Percentiles rank a stretch among this genome's conserved stretches.
Conservation (phyloP, 2,113 vertebrate genomes). For the Pterocles orientalis region DNA sequence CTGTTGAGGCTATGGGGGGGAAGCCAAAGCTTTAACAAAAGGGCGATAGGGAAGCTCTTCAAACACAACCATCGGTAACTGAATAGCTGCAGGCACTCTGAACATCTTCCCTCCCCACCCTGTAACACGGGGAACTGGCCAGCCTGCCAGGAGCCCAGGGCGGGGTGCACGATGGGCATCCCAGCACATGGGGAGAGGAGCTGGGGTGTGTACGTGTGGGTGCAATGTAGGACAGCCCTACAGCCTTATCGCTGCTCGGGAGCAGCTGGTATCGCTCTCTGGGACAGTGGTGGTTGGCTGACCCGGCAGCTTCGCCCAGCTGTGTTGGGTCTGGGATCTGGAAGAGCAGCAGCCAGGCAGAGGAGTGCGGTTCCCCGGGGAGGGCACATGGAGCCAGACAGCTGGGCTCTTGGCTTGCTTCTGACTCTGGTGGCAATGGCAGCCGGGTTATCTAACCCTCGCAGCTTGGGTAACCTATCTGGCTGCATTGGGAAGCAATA, state of each 20-base stretch:
- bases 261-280: background rate
- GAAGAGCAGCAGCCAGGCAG: background rate
- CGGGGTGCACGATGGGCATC: background rate
- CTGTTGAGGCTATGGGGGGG: conserved; percentile 54
- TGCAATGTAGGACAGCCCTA: background rate
- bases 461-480: accelerated
- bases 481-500: background rate
- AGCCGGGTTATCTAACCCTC: background rate
- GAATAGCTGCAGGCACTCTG: conserved; percentile 54
- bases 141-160: conserved; percentile 1
- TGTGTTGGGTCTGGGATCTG: background rate
- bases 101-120: conserved; percentile 55
- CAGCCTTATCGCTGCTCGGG: background rate
- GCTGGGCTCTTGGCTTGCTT: background rate
- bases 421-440: background rate
- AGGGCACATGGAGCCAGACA: background rate
- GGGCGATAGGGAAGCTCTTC: conserved; percentile 64
- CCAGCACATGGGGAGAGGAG: background rate
- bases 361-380: accelerated
- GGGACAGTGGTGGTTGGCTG: background rate
- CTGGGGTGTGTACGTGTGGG: background rate
- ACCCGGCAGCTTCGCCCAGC: background rate
- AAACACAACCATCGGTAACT: conserved; percentile 40
- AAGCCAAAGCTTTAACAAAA: conserved; percentile 52
- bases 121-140: background rate